Evolutionary conservation across 2,113 vertebrate species (phyloP).

Genomic region (Ceyx melanurus): DNA sequence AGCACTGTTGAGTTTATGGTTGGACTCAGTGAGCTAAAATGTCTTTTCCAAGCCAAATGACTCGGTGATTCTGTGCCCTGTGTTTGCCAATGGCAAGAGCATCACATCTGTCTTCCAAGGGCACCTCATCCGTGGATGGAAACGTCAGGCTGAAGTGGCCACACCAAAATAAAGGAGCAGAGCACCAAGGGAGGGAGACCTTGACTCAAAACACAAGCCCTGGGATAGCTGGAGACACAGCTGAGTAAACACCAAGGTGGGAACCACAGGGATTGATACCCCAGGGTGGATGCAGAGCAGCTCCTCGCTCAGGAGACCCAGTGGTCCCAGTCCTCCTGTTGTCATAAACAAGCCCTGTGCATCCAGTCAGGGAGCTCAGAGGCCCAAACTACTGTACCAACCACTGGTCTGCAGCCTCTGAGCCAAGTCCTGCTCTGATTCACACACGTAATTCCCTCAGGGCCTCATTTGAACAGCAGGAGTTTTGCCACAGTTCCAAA

Average conservation of each 20-base stretch:
- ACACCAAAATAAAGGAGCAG: rapidly evolving
- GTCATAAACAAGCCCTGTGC: neutral
- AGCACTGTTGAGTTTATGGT: neutral
- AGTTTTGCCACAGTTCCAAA: neutral
- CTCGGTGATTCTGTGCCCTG: neutral
- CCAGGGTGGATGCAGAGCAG: rapidly evolving
- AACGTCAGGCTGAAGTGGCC: rapidly evolving
- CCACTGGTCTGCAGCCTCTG: neutral
- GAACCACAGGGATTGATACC: neutral
- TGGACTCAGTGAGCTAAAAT: neutral
- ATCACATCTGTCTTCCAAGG: neutral
- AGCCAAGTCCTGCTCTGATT: neutral
- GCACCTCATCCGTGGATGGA: neutral
- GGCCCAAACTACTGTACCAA: neutral
- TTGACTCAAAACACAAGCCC: too few species aligned
- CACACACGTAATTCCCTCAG: neutral
- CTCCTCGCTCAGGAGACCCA: neutral
- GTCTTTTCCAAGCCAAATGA: neutral
- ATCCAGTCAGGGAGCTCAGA: neutral
- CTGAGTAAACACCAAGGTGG: neutral
- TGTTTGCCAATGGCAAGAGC: neutral
- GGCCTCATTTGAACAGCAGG: neutral
- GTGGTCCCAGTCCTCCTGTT: neutral
- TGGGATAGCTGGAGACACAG: neutral
- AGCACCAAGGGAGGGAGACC: neutral